phyloP scores from a whole-genome alignment of 2,888 invertebrate species.

The Ommatoiulus sabulosus region DNA sequence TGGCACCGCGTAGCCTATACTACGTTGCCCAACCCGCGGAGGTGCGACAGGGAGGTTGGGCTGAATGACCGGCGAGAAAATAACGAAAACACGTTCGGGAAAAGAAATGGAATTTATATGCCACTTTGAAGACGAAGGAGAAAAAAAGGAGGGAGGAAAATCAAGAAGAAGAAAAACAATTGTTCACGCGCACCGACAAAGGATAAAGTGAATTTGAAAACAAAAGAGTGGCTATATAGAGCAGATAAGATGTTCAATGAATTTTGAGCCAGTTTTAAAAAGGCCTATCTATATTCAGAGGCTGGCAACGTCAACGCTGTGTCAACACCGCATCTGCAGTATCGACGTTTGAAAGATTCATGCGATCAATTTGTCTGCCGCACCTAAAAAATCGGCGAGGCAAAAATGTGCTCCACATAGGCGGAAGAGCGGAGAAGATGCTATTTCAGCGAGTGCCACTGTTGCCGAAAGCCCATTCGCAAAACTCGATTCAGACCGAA shows the following conservation, averaged over 20 bases:
- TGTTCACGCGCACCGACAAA: slow-evolving; percentile 41
- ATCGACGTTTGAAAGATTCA: slow-evolving; percentile 48
- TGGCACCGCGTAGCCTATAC: neutral
- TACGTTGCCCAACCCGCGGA: neutral
- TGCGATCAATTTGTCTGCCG: slow-evolving; percentile 47
- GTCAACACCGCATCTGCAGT: slow-evolving; percentile 48
- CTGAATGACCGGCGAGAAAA: neutral
- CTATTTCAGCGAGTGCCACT: slow-evolving; percentile 27
- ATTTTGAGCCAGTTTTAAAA: slow-evolving; percentile 48
- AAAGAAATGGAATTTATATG: slow-evolving; percentile 47
- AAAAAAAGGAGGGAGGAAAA: slow-evolving; percentile 3
- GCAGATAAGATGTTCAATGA: slow-evolving; percentile 48
- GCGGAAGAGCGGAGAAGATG: slow-evolving; percentile 35
- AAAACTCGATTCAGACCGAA: neutral
- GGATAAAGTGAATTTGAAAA: slow-evolving; percentile 48
- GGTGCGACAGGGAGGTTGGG: neutral
- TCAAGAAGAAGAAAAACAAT: slow-evolving; percentile 41
- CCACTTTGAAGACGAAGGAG: neutral
- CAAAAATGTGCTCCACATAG: slow-evolving; percentile 35
- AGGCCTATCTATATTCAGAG: slow-evolving; percentile 47
- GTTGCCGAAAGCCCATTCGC: slow-evolving; percentile 41
- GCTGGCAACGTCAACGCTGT: slow-evolving; percentile 33
- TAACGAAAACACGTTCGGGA: neutral
- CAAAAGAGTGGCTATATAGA: slow-evolving; percentile 45
- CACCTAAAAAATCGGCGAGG: neutral